phyloP scores from a whole-genome alignment of 2,113 vertebrate species.

The Sturnus vulgaris region DNA sequence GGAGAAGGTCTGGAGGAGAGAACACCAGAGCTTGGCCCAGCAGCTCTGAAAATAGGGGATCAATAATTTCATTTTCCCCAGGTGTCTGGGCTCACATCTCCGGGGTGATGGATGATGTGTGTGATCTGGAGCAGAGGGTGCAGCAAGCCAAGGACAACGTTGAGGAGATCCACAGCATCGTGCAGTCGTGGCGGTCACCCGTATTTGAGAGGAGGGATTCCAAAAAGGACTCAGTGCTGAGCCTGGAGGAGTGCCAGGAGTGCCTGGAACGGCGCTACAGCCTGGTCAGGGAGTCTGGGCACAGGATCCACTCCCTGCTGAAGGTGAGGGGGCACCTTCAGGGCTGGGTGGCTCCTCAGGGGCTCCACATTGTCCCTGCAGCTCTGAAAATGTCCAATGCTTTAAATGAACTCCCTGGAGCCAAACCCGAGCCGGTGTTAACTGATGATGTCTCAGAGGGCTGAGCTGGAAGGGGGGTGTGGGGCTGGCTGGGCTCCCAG shows the following conservation, averaged over 20 bases:
- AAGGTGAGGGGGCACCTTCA: slow-evolving; percentile 70
- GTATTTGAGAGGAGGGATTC: slow-evolving; percentile 85
- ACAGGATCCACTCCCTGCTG: slow-evolving; percentile 83
- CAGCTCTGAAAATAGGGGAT: not conserved
- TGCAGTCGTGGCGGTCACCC: slow-evolving; percentile 80
- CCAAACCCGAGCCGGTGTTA: fast-evolving
- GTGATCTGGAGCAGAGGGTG: slow-evolving; percentile 80
- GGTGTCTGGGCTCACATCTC: slow-evolving; percentile 84
- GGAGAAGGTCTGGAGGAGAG: not conserved
- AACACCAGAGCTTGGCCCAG: not conserved
- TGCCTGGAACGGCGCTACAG: slow-evolving; percentile 73
- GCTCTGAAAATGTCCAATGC: not conserved
- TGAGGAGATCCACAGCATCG: slow-evolving; percentile 80
- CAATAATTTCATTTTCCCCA: slow-evolving; percentile 11
- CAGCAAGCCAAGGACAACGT: slow-evolving; percentile 85
- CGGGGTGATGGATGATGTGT: slow-evolving; percentile 66
- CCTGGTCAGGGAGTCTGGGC: slow-evolving; percentile 77
- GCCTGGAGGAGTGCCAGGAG: slow-evolving; percentile 80
- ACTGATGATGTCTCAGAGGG: not conserved
- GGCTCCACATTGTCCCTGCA: not conserved
- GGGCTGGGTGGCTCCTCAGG: not conserved
- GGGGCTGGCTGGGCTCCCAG: not conserved
- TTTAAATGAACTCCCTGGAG: not conserved
- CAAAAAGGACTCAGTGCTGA: slow-evolving; percentile 82
- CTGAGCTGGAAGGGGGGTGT: not conserved